Percentiles rank a stretch among this genome's conserved stretches.
Conservation (phyloP, 2,888 invertebrate genomes). For the Meiosimyza platycephala region DNA sequence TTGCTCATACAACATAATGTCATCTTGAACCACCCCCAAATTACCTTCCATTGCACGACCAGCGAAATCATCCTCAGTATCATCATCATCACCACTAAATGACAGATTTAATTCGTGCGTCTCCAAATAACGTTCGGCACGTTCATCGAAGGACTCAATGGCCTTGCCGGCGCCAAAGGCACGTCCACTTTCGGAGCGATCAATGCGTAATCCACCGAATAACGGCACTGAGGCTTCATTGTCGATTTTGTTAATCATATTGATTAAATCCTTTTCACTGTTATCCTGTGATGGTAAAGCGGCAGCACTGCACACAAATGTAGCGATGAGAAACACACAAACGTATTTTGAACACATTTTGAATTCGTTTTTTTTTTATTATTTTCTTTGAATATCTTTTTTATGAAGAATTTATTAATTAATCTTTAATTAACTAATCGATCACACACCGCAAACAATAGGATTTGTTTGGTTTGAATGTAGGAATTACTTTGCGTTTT, state of each 20-base stretch:
- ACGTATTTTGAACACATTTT: constrained; percentile 65
- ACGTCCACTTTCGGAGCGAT: constrained; percentile 63
- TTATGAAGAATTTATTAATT: constrained; percentile 37
- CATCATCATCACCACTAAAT: constrained; percentile 62
- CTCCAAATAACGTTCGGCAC: constrained; percentile 68
- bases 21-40: constrained; percentile 26
- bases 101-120: constrained; percentile 69
- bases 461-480: constrained; percentile 59
- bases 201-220: constrained; percentile 67
- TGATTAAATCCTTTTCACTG: constrained; percentile 67
- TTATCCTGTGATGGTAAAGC: constrained; percentile 64
- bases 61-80: constrained; percentile 60
- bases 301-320: constrained; percentile 57
- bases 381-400: constrained; percentile 28
- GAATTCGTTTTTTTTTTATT: constrained; percentile 33
- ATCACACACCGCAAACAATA: constrained; percentile 53
- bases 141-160: constrained; percentile 67
- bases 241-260: constrained; percentile 68
- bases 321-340: constrained; percentile 62
- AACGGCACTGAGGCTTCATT: constrained; percentile 64
- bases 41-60: constrained; percentile 65
- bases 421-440: constrained; percentile 40
- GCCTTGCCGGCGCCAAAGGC: constrained; percentile 57
- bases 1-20: too few species aligned
- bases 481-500: constrained; percentile 65